These are phyloP conservation scores for Botia kubotai DNA, from an alignment of 2,797 vertebrate genomes.

Conservation along the genomic window DNA sequence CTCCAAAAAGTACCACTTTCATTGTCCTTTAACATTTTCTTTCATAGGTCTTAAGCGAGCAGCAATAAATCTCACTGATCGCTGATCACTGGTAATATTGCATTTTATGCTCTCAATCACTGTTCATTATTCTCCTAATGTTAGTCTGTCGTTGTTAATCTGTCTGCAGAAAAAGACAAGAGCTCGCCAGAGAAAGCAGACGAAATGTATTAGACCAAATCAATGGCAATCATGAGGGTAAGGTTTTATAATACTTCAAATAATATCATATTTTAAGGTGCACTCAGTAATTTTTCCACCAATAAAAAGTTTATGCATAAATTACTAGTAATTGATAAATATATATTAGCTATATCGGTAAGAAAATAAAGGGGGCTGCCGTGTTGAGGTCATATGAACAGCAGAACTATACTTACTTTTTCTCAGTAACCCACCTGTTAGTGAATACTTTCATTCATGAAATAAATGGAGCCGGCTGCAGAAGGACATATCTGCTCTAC, in stretches of 20 bases:
- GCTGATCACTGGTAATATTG: neutral
- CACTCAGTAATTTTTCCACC: neutral
- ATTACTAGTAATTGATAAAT: too few relatives aligned
- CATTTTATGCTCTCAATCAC: neutral
- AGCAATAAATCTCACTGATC: too few relatives aligned
- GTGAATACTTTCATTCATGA: too few relatives aligned
- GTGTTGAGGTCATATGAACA: too few relatives aligned
- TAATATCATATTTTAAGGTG: neutral
- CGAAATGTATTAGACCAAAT: slow-evolving; percentile 79
- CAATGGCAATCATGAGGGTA: slow-evolving; percentile 89
- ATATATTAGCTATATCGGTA: too few relatives aligned
- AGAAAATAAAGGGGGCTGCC: too few relatives aligned
- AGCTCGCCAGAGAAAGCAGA: slow-evolving; percentile 83
- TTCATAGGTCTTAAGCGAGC: slow-evolving; percentile 24
- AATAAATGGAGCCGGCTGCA: too few relatives aligned
- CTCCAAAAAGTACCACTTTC: slow-evolving; percentile 87
- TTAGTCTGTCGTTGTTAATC: neutral
- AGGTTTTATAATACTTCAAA: slow-evolving; percentile 35
- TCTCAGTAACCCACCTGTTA: too few relatives aligned
- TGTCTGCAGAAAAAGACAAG: slow-evolving; percentile 84
- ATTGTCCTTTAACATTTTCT: slow-evolving; percentile 25
- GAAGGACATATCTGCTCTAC: too few relatives aligned
- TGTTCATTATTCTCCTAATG: neutral
- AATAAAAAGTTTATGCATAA: too few relatives aligned
- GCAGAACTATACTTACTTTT: too few relatives aligned